Percentiles rank a stretch among this genome's conserved stretches.
Evolutionary conservation across 2,113 vertebrate genomes (phyloP).

Genomic region (Nestor notabilis): DNA sequence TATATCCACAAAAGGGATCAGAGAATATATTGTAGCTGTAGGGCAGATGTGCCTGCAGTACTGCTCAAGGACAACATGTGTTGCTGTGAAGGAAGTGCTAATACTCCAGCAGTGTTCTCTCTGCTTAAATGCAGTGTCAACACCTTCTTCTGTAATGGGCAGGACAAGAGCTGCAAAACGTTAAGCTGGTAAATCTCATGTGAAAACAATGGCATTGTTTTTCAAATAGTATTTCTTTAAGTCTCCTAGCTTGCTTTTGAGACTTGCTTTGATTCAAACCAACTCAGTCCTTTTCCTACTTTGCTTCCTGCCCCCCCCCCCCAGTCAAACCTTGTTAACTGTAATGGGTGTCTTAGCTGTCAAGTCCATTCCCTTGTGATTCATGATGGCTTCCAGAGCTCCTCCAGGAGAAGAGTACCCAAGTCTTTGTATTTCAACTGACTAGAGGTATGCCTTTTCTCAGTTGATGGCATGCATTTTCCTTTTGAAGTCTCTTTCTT

Average conservation of each 20-base stretch:
- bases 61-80: neutral
- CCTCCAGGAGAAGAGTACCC: neutral
- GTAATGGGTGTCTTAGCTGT: neutral
- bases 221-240: neutral
- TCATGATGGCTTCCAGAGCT: conserved; percentile 34
- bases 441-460: neutral
- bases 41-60: neutral
- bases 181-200: neutral
- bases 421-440: neutral
- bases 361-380: neutral
- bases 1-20: neutral
- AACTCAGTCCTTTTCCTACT: neutral
- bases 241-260: neutral
- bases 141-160: neutral
- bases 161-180: neutral
- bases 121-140: neutral
- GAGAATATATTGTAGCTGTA: neutral
- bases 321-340: neutral
- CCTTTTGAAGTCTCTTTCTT: neutral
- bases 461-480: neutral
- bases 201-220: neutral
- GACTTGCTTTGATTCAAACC: neutral
- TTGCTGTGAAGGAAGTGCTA: neutral
- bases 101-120: neutral
- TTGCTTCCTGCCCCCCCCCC: neutral